These are phyloP conservation scores for Bombus confusus DNA, from an alignment of 1,140 invertebrate species.

Conservation along the genomic window DNA sequence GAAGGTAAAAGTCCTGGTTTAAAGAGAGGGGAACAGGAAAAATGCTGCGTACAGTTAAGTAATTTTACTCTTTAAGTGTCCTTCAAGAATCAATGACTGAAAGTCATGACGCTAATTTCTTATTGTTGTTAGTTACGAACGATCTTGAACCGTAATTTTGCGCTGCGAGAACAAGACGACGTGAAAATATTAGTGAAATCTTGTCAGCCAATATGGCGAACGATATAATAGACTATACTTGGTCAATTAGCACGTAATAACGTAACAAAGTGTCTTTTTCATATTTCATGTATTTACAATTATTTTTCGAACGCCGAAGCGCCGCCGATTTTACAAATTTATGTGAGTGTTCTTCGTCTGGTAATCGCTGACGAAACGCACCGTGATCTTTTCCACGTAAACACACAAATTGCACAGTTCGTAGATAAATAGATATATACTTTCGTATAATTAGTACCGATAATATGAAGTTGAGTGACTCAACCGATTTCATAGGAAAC, in stretches of 20 bases:
- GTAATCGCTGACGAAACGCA: not conserved
- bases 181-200: not conserved
- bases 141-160: not conserved
- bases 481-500: not conserved
- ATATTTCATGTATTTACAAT: not conserved
- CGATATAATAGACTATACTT: not conserved
- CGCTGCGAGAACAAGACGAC: not conserved
- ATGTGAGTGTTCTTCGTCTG: not conserved
- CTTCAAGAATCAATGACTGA: conserved; percentile 15
- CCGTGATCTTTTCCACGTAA: not conserved
- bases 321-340: not conserved
- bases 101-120: not conserved
- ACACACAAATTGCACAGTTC: not conserved
- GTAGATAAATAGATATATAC: not conserved
- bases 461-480: not conserved
- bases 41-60: not conserved
- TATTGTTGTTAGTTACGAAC: not conserved
- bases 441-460: not conserved
- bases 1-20: no score
- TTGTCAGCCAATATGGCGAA: not conserved
- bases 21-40: not conserved
- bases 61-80: conserved; percentile 20
- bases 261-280: conserved; percentile 25
- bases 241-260: not conserved
- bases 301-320: conserved; percentile 2